Percentiles rank a stretch among this genome's conserved stretches.
These are phyloP conservation scores for Isaurus tuberculatus DNA, from an alignment of 92 coral and sea anemone genomes.

Conservation along the genomic window DNA sequence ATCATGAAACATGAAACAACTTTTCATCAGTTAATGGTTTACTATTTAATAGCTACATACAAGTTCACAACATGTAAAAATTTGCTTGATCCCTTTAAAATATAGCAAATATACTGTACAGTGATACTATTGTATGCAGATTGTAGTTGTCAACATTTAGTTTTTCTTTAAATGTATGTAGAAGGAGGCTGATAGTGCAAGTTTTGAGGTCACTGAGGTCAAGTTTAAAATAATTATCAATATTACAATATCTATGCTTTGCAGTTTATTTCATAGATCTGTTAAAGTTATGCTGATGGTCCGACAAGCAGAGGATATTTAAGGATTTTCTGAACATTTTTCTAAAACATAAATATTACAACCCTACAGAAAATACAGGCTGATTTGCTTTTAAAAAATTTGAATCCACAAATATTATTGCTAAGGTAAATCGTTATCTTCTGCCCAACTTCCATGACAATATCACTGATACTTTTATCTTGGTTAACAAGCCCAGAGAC, in stretches of 20 bases:
- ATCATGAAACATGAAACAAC: neutral
- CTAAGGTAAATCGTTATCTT: no score
- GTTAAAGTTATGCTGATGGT: neutral
- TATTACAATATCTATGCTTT: neutral
- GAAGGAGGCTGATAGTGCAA: neutral
- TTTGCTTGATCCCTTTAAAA: slow-evolving; percentile 42
- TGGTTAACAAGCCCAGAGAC: no score
- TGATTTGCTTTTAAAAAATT: no score
- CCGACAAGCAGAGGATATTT: neutral
- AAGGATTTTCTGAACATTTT: no score
- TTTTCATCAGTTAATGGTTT: slow-evolving; percentile 23
- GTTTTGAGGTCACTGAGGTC: neutral
- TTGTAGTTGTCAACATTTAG: neutral
- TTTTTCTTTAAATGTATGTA: neutral
- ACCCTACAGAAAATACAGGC: no score
- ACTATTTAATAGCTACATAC: slow-evolving; percentile 24
- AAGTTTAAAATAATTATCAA: slow-evolving; percentile 6
- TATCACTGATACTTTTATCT: no score
- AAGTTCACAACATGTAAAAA: slow-evolving; percentile 40
- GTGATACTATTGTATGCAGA: slow-evolving; percentile 16
- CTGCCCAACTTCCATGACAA: no score
- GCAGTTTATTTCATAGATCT: neutral
- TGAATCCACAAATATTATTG: no score
- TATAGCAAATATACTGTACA: slow-evolving; percentile 45
- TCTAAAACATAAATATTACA: no score